A percentile compares a stretch with the other conserved stretches of the same genome.
phyloP scores from a whole-genome alignment of 2,888 invertebrate genomes.

The Oxyscelio sp. region DNA sequence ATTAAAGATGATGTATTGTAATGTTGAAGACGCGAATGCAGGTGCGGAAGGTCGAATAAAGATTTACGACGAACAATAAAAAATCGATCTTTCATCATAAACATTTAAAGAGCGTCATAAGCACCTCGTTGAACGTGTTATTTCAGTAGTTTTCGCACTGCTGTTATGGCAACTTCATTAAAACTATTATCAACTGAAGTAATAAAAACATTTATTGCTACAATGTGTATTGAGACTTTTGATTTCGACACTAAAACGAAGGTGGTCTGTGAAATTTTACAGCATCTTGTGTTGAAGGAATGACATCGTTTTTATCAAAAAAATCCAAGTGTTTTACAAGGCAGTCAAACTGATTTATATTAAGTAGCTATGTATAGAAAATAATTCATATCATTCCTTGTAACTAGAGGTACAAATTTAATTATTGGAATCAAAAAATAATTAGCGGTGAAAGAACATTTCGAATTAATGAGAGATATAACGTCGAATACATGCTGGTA shows the following conservation, averaged over 20 bases:
- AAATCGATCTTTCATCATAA: slow-evolving; percentile 56
- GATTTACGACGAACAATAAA: slow-evolving; percentile 52
- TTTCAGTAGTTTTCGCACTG: slow-evolving; percentile 34
- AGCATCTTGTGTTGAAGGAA: not conserved
- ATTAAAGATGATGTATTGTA: slow-evolving; percentile 18
- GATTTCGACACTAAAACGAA: slow-evolving; percentile 11
- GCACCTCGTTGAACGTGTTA: slow-evolving; percentile 47
- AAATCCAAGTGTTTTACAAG: not conserved
- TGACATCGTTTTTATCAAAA: slow-evolving; percentile 6
- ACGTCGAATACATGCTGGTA: too few species aligned
- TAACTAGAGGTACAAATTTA: too few species aligned
- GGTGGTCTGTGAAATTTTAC: slow-evolving; percentile 15
- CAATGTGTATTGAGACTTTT: slow-evolving; percentile 29
- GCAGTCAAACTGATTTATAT: too few species aligned
- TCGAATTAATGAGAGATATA: too few species aligned
- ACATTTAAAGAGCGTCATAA: slow-evolving; percentile 58
- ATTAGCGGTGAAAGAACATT: too few species aligned
- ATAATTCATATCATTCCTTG: too few species aligned
- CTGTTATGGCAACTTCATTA: slow-evolving; percentile 58
- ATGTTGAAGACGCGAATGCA: slow-evolving; percentile 21
- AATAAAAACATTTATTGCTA: slow-evolving; percentile 44
- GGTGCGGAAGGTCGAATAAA: slow-evolving; percentile 21
- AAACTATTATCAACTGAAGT: slow-evolving; percentile 44
- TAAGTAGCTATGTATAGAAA: too few species aligned
- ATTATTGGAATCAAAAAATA: too few species aligned